A percentile compares a stretch with the other conserved stretches of the same genome.
phyloP scores from a whole-genome alignment of 1,140 invertebrate genomes.

The Anoplolepis gracilipes region DNA sequence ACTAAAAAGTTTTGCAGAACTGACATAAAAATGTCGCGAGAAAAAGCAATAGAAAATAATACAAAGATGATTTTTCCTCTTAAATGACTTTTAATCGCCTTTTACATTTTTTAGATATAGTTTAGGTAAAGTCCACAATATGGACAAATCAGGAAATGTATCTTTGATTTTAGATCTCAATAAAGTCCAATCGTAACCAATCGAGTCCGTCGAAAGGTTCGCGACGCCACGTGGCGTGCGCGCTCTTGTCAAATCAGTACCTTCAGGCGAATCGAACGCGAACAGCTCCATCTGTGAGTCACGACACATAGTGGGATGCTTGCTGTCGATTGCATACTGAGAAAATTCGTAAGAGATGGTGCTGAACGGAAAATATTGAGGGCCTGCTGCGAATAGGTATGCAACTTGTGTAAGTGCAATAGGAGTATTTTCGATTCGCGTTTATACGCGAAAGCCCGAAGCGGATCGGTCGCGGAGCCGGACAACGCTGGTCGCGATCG shows the following conservation, averaged over 20 bases:
- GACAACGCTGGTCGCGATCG: background rate
- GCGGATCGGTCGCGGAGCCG: background rate
- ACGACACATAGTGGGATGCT: conserved; percentile 66
- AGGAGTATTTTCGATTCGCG: conserved; percentile 63
- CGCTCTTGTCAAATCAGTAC: too few relatives aligned
- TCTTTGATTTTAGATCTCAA: background rate
- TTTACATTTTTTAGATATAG: too few relatives aligned
- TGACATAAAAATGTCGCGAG: too few relatives aligned
- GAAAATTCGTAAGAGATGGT: conserved; percentile 75
- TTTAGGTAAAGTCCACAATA: background rate
- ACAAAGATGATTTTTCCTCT: too few relatives aligned
- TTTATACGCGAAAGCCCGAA: background rate
- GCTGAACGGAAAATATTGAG: conserved; percentile 71
- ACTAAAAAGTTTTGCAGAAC: too few relatives aligned
- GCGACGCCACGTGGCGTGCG: too few relatives aligned
- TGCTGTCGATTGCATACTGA: conserved; percentile 69
- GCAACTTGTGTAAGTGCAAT: conserved; percentile 60
- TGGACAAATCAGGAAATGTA: background rate
- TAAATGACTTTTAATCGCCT: too few relatives aligned
- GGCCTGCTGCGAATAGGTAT: conserved; percentile 71
- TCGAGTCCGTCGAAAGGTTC: too few relatives aligned
- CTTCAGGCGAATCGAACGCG: conserved; percentile 11
- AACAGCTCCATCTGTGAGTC: conserved; percentile 73
- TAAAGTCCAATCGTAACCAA: background rate
- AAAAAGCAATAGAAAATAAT: too few relatives aligned